A percentile compares a stretch with the other conserved stretches of the same genome.
These are phyloP conservation scores for Caenorhabditis uteleia DNA, from an alignment of 2,888 invertebrate genomes.

Conservation along the genomic window DNA sequence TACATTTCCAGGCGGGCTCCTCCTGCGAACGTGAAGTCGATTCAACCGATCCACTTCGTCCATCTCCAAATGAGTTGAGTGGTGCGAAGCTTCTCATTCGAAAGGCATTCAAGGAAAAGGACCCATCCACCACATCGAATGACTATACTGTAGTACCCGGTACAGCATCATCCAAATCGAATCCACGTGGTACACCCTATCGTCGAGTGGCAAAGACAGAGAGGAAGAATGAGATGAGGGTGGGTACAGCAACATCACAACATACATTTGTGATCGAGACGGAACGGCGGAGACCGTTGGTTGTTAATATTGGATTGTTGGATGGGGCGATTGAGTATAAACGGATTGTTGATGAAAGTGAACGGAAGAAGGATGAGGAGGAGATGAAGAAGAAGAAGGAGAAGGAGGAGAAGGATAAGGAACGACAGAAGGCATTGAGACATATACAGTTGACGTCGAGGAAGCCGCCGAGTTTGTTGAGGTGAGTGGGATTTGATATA, in stretches of 20 bases:
- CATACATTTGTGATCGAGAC: slow-evolving; percentile 52
- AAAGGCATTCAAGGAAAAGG: slow-evolving; percentile 42
- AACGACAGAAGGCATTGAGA: slow-evolving; percentile 31
- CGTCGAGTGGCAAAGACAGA: background rate
- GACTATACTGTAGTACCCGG: slow-evolving; percentile 4
- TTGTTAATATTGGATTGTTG: slow-evolving; percentile 43
- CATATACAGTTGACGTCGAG: slow-evolving; percentile 38
- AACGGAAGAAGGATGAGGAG: slow-evolving; percentile 33
- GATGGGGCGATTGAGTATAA: slow-evolving; percentile 49
- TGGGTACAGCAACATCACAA: slow-evolving; percentile 49
- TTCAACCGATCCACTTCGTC: slow-evolving; percentile 45
- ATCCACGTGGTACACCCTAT: background rate
- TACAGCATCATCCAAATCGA: background rate
- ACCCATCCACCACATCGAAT: too few species aligned
- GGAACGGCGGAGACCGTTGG: slow-evolving; percentile 39
- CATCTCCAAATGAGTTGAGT: slow-evolving; percentile 48
- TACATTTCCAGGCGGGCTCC: slow-evolving; percentile 33
- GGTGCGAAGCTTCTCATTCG: slow-evolving; percentile 46
- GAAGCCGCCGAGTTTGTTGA: slow-evolving; percentile 28
- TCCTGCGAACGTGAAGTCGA: slow-evolving; percentile 51
- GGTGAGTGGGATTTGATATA: background rate
- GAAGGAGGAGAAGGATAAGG: slow-evolving; percentile 37
- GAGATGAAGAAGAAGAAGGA: slow-evolving; percentile 34
- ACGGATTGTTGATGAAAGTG: slow-evolving; percentile 29
- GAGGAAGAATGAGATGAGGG: slow-evolving; percentile 21